These are phyloP conservation scores for Poeciliopsis prolifica DNA, from an alignment of 2,113 vertebrate species.

Conservation along the genomic window DNA sequence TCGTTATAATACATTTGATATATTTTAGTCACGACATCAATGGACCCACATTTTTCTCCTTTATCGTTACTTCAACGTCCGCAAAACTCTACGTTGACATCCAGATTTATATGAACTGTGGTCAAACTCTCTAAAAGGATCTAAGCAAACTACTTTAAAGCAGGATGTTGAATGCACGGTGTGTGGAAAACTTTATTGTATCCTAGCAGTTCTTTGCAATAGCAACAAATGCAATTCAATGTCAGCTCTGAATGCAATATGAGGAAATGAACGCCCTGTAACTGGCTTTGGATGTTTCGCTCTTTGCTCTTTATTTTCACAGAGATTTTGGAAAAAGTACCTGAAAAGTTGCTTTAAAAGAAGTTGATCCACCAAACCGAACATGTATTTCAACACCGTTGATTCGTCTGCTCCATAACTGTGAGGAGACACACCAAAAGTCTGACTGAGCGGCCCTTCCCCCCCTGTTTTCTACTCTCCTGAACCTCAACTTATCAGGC, in stretches of 20 bases:
- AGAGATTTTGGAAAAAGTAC: not conserved
- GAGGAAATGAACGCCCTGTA: too few relatives aligned
- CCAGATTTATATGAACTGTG: not conserved
- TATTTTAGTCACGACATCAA: not conserved
- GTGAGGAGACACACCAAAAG: conserved; percentile 31
- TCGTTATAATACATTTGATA: not conserved
- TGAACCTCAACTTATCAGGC: conserved; percentile 70
- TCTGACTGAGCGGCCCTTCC: conserved; percentile 33
- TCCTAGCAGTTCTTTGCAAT: not conserved
- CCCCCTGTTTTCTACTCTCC: conserved; percentile 41
- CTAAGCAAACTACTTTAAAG: not conserved
- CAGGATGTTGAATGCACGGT: too few relatives aligned
- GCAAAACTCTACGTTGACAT: not conserved
- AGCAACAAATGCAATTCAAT: not conserved
- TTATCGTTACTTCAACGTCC: too few relatives aligned
- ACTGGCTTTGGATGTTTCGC: not conserved
- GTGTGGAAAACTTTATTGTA: too few relatives aligned
- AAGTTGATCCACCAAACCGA: not conserved
- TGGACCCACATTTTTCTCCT: not conserved
- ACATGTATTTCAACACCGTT: not conserved
- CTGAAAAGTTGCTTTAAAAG: not conserved
- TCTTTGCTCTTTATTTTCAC: not conserved
- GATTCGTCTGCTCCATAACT: conserved; percentile 3
- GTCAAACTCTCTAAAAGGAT: not conserved
- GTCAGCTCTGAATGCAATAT: too few relatives aligned